phyloP scores from a whole-genome alignment of 1,140 invertebrate species.

The Brachystomella parvula region DNA sequence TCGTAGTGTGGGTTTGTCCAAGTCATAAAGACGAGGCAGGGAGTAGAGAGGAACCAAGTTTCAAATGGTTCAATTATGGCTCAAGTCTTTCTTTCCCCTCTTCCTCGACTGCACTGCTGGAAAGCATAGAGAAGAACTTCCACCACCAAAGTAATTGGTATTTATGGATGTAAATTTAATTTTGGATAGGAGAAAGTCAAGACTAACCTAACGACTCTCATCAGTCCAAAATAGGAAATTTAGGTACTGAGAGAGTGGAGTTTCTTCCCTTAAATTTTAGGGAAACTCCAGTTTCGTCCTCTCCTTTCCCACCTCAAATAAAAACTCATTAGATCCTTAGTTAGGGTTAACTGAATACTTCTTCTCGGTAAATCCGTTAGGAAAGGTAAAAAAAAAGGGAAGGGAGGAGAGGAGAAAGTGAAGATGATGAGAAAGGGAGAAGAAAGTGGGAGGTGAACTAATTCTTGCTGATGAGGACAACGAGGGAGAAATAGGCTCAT shows the following conservation, averaged over 20 bases:
- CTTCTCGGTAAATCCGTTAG: not conserved
- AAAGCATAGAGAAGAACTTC: conserved; percentile 15
- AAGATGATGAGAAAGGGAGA: not conserved
- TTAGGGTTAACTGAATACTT: not conserved
- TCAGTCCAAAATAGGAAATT: no score
- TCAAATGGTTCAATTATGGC: conserved; percentile 16
- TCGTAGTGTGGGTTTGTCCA: not conserved
- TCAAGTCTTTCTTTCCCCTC: not conserved
- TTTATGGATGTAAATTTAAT: conserved; percentile 34
- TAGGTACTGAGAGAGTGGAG: no score
- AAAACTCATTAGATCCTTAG: not conserved
- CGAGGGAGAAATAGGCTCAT: not conserved
- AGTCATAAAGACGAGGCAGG: not conserved
- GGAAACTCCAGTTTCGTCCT: no score
- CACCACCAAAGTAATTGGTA: conserved; percentile 29
- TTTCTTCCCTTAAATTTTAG: no score
- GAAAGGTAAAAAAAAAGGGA: not conserved
- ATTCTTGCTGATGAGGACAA: not conserved
- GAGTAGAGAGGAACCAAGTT: not conserved
- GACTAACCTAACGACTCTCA: not conserved
- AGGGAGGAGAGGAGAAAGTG: not conserved
- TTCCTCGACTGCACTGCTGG: not conserved
- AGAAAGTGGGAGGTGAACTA: not conserved
- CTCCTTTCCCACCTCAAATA: not conserved
- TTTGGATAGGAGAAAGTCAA: not conserved